phyloP scores from a whole-genome alignment of 2,888 invertebrate species.

The Pristionchus arcanus region DNA sequence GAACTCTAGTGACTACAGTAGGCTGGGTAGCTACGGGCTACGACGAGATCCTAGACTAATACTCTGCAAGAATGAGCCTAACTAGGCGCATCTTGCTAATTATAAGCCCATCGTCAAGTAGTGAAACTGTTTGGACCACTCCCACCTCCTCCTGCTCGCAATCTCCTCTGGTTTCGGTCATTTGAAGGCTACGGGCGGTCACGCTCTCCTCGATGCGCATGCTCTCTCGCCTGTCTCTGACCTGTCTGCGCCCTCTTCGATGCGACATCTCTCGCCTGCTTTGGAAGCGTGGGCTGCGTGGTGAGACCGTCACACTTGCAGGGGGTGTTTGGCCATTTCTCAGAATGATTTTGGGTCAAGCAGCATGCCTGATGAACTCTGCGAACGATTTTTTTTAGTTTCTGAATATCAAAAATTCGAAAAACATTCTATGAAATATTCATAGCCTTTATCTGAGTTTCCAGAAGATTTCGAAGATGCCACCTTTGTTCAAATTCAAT shows the following conservation, averaged over 20 bases:
- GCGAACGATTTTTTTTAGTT: background rate
- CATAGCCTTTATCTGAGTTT: too few relatives aligned
- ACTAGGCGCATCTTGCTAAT: background rate
- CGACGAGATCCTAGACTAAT: background rate
- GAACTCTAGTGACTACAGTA: background rate
- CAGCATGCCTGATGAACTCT: background rate
- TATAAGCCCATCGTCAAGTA: background rate
- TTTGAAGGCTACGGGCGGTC: conserved; percentile 7
- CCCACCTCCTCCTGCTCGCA: background rate
- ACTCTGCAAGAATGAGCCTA: background rate
- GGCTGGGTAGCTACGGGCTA: background rate
- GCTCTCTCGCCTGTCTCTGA: conserved; percentile 8
- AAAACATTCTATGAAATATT: too few relatives aligned
- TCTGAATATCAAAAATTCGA: too few relatives aligned
- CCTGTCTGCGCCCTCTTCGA: background rate
- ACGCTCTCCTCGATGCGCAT: background rate
- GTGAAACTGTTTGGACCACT: background rate
- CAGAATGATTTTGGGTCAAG: background rate
- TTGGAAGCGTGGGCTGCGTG: background rate
- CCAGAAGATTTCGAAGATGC: too few relatives aligned
- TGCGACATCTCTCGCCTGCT: background rate
- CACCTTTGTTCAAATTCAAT: too few relatives aligned
- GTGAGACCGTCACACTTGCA: conserved; percentile 11
- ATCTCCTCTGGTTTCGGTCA: conserved; percentile 14
- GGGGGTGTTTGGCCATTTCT: background rate